Evolutionary conservation across 2,888 invertebrate species (phyloP).

Genomic region (Chrysolina oricalcia): DNA sequence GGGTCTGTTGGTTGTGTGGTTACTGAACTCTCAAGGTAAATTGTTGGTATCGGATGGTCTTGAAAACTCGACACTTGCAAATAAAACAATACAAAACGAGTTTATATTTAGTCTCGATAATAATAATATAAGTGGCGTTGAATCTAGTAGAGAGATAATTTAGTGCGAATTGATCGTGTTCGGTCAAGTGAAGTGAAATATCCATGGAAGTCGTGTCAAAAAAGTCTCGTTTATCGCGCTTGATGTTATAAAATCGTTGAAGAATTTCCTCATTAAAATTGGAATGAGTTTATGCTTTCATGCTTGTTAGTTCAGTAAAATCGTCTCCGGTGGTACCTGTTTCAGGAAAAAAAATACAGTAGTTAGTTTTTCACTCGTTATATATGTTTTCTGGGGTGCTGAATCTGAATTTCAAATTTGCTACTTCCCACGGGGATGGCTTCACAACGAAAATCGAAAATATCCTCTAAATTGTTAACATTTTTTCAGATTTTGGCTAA

Average conservation of each 20-base stretch:
- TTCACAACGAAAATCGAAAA: too few species aligned
- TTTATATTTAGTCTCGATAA: conserved; percentile 50
- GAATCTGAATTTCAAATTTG: too few species aligned
- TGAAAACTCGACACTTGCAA: conserved; percentile 60
- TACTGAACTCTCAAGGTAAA: conserved; percentile 70
- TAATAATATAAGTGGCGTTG: conserved; percentile 40
- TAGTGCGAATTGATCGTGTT: conserved; percentile 35
- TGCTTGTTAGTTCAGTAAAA: too few species aligned
- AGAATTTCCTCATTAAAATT: neutral
- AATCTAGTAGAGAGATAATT: conserved; percentile 38
- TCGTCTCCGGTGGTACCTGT: too few species aligned
- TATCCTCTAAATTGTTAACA: too few species aligned
- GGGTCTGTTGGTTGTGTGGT: conserved; percentile 63
- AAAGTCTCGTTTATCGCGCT: neutral
- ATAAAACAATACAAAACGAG: conserved; percentile 61
- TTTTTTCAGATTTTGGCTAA: too few species aligned
- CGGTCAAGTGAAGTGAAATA: conserved; percentile 40
- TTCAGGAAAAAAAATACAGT: too few species aligned
- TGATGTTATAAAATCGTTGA: neutral
- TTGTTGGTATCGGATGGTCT: conserved; percentile 52
- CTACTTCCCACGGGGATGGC: too few species aligned
- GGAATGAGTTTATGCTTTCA: neutral
- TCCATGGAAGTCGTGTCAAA: neutral
- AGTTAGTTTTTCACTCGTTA: too few species aligned
- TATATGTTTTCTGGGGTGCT: too few species aligned